Percentiles rank a stretch among this genome's conserved stretches.
Conservation (phyloP, 1,140 invertebrate species). For the Centruroides sculpturatus region DNA sequence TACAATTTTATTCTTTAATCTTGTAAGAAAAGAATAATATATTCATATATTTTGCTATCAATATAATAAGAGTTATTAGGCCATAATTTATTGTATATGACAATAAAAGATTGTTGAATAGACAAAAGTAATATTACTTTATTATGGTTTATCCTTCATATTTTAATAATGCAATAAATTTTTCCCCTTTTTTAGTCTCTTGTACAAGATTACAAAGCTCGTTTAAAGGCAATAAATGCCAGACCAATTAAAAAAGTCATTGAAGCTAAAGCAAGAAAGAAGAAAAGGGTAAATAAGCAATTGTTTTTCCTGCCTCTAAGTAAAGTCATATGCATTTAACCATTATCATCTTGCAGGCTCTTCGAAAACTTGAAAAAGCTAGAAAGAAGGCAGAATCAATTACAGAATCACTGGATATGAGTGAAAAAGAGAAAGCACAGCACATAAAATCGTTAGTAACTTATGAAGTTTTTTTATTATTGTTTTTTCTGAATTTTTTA, state of each 20-base stretch:
- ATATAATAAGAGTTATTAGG: too few relatives aligned
- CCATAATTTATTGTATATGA: too few relatives aligned
- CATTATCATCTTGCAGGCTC: slow-evolving; percentile 18
- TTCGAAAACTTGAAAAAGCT: slow-evolving; percentile 75
- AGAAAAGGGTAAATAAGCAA: slow-evolving; percentile 49
- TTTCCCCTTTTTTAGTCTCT: slow-evolving; percentile 27
- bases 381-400: slow-evolving; percentile 89
- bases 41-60: too few relatives aligned
- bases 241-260: slow-evolving; percentile 95
- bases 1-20: too few relatives aligned
- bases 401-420: slow-evolving; percentile 76
- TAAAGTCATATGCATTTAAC: background rate
- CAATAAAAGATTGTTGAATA: too few relatives aligned
- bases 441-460: slow-evolving; percentile 69
- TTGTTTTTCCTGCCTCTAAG: slow-evolving; percentile 1
- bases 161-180: background rate
- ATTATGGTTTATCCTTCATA: too few relatives aligned
- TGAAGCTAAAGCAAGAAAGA: slow-evolving; percentile 95
- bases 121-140: too few relatives aligned
- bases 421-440: slow-evolving; percentile 76
- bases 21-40: too few relatives aligned
- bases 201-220: slow-evolving; percentile 36
- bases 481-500: background rate
- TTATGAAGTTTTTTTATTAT: slow-evolving; percentile 3
- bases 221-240: slow-evolving; percentile 73